Conservation (phyloP, 2,888 invertebrate genomes). For the Archips xylosteana region DNA sequence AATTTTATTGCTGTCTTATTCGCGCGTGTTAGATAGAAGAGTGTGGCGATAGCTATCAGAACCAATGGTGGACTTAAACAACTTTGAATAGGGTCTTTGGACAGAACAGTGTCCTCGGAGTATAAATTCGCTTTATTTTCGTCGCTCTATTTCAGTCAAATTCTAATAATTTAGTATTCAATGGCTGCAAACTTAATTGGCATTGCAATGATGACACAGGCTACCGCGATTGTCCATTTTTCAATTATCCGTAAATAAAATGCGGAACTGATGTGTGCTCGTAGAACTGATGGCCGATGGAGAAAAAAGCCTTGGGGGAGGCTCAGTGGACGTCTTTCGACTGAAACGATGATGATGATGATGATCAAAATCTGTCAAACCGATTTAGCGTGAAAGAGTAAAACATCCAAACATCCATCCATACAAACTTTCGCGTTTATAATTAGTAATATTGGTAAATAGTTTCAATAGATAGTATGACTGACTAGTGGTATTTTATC, state of each 20-base stretch:
- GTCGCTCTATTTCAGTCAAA: not conserved
- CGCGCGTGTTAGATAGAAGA: not conserved
- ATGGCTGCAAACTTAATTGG: not conserved
- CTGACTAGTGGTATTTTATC: no score
- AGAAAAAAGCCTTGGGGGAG: no score
- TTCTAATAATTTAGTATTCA: not conserved
- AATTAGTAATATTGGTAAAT: no score
- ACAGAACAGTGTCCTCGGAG: constrained; percentile 17
- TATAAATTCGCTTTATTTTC: constrained; percentile 16
- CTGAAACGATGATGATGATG: no score
- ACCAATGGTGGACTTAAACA: constrained; percentile 34
- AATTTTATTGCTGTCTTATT: constrained; percentile 18
- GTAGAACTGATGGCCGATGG: not conserved
- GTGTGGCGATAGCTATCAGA: constrained; percentile 29
- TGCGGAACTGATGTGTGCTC: no score
- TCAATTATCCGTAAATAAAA: not conserved
- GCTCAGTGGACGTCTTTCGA: no score
- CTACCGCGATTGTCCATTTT: not conserved
- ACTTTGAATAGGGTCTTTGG: constrained; percentile 29
- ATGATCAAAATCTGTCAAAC: no score
- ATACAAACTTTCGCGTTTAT: no score
- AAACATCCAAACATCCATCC: no score
- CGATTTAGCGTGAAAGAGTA: no score
- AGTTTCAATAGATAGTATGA: no score
- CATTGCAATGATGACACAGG: not conserved